Evolutionary conservation across 2,797 vertebrate species (phyloP), one percentile per base, ranked within the genome.

Genomic region (Oophaga sylvatica): DNA sequence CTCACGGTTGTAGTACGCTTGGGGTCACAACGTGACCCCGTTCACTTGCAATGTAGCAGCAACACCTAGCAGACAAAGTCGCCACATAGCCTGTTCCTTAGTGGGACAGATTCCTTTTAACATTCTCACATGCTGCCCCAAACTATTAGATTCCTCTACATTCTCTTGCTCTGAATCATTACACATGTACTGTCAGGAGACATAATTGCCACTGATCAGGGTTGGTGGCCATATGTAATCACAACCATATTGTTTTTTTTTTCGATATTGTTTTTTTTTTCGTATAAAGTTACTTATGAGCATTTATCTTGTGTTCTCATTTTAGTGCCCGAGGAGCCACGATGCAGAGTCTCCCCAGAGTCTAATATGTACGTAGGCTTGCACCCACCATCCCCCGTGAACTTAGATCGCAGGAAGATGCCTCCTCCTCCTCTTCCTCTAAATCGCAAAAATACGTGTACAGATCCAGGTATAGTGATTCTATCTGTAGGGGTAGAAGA

Each of bases 361-460:
- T 19, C 60, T 65, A 53, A 78, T 31, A 8, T 48, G 41, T 35
- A 70, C 67, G 11, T 57, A 15, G 26, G 45, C 16, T 53, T 81
- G 4, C 62, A 10, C 5, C 29, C 56, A 78, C 10, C 70, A 17
- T 22, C 11, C 59, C 20, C 22, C 1, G 9, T 71, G 65, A 63
- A 77, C 1, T 11, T 67, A 75, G n/a, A 82, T 20, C 2, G 10
- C 31, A 10, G 8, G 1, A 68, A 65, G 59, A 31, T 26, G 17
- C 83, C n/a, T 15, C 87, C 87, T 45, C 87, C 87, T 13, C 35
- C 85, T 65, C 87, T 79, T 13, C 35, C 85, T 65, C 87, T 83
- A 20, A 22, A 6, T 15, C 83, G 83, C 10, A 81, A 15, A 31
- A 81, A 17, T 2, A 76, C n/a, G 9, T 59, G 26, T n/a, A 7